Percentiles rank a stretch among this genome's conserved stretches.
These are phyloP conservation scores for Aselliscus stoliczkanus DNA, from an alignment of 2,797 vertebrate genomes.

Conservation along the genomic window DNA sequence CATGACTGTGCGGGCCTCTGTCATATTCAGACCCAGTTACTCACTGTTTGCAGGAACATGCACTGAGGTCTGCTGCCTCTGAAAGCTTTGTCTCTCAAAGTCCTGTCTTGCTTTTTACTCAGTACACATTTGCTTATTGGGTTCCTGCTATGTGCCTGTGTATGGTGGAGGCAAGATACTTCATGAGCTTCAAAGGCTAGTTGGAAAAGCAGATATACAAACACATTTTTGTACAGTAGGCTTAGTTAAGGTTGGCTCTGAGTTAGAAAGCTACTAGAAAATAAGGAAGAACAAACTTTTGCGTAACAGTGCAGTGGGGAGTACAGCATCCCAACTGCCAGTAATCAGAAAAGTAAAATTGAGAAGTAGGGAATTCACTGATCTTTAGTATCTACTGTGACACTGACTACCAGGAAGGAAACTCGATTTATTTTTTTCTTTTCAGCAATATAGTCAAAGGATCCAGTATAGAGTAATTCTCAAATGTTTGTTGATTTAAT, in stretches of 20 bases:
- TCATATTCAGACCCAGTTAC: neutral
- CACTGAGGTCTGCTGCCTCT: neutral
- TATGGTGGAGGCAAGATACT: neutral
- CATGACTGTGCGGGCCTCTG: neutral
- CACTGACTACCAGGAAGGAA: neutral
- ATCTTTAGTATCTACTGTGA: neutral
- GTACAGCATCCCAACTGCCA: neutral
- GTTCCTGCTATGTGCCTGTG: neutral
- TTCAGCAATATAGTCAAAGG: neutral
- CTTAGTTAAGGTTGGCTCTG: neutral
- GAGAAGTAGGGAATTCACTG: neutral
- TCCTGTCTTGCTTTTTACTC: neutral
- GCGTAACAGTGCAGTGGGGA: neutral
- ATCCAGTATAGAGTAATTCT: neutral
- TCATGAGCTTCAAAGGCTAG: neutral
- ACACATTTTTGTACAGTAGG: neutral
- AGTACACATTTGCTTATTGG: neutral
- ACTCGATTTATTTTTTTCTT: neutral
- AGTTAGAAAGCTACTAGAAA: neutral
- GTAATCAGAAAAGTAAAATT: neutral
- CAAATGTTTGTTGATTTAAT: neutral
- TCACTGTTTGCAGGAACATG: neutral
- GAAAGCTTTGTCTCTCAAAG: neutral
- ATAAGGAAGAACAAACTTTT: neutral
- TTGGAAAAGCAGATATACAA: neutral